phyloP scores from a whole-genome alignment of 2,113 vertebrate genomes.

The Cyanoderma ruficeps region DNA sequence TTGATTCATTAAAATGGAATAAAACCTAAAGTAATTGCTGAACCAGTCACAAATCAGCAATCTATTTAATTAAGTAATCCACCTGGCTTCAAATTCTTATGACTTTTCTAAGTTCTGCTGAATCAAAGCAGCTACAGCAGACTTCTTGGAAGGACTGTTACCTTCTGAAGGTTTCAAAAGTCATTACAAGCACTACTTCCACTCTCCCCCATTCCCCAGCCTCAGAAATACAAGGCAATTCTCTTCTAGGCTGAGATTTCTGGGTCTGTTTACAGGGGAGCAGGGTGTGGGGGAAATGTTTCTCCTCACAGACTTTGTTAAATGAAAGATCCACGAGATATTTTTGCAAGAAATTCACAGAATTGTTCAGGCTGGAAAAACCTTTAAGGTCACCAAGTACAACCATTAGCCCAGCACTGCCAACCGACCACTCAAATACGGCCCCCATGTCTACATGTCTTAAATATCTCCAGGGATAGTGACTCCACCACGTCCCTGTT shows the following conservation, averaged over 20 bases:
- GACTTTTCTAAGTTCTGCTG: neutral
- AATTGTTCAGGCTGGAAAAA: neutral
- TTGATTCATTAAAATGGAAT: slow-evolving; percentile 1
- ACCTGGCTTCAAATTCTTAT: neutral
- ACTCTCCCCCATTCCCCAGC: neutral
- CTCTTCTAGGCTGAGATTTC: neutral
- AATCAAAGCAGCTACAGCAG: neutral
- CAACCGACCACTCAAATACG: neutral
- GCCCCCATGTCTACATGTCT: neutral
- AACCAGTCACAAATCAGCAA: neutral
- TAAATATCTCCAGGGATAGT: neutral
- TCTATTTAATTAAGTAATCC: neutral
- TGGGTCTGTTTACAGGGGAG: neutral
- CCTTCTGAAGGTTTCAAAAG: neutral
- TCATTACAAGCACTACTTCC: neutral
- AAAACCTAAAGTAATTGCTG: neutral
- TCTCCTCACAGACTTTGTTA: neutral
- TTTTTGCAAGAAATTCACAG: neutral
- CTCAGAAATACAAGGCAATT: neutral
- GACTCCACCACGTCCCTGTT: neutral
- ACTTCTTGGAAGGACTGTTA: neutral
- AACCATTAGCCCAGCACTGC: neutral
- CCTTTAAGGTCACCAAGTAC: neutral
- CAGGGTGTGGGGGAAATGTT: accelerated
- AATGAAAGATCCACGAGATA: neutral